Percentiles rank a stretch among this genome's conserved stretches.
These are phyloP conservation scores for Nasonovia ribisnigri DNA, from an alignment of 2,888 invertebrate species.

Conservation along the genomic window DNA sequence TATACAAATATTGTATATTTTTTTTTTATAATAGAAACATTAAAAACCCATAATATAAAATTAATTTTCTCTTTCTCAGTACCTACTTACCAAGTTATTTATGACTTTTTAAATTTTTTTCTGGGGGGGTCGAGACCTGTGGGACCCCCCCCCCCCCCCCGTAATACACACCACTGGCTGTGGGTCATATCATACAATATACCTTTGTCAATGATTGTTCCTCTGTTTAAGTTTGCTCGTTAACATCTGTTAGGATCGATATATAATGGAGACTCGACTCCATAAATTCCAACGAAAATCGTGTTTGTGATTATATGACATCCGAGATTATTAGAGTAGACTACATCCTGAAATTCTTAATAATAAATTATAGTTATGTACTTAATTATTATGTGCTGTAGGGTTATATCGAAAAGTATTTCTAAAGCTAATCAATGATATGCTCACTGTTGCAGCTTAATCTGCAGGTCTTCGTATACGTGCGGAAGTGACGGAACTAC, in stretches of 20 bases:
- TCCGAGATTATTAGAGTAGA: background rate
- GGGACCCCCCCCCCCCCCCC: too few relatives aligned
- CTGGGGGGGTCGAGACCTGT: too few relatives aligned
- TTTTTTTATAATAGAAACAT: too few relatives aligned
- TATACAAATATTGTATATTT: too few relatives aligned
- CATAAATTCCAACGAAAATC: background rate
- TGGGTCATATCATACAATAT: background rate
- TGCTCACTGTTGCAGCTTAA: background rate
- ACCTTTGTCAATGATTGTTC: background rate
- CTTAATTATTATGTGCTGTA: background rate
- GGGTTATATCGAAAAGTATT: background rate
- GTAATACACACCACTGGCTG: too few relatives aligned
- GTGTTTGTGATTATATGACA: background rate
- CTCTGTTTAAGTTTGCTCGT: too few relatives aligned
- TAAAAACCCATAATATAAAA: too few relatives aligned
- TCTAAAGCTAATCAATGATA: background rate
- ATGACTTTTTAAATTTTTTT: too few relatives aligned
- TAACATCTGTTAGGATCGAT: background rate
- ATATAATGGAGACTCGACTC: background rate
- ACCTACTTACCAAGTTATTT: too few relatives aligned
- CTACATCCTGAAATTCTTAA: background rate
- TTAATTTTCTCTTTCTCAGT: too few relatives aligned
- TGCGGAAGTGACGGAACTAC: background rate
- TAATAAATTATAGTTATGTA: background rate
- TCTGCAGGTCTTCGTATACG: background rate